Conservation (phyloP, 2,888 invertebrate species). For the Galeruca laticollis region DNA sequence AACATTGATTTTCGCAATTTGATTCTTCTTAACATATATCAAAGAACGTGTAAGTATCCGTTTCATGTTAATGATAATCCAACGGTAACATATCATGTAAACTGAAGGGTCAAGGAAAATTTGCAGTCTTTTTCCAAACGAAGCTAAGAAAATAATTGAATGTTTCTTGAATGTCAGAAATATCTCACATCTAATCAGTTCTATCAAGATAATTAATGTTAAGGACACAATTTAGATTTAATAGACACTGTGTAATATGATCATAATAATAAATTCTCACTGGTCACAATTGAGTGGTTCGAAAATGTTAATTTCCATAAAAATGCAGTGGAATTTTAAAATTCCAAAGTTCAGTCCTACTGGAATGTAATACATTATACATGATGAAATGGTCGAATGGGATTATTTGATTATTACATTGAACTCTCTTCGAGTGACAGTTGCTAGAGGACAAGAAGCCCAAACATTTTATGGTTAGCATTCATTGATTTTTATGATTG, state of each 20-base stretch:
- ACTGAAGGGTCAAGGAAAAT: constrained; percentile 17
- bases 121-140: constrained; percentile 6
- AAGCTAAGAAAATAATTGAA: constrained; percentile 31
- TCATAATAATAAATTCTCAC: too few species aligned
- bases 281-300: too few species aligned
- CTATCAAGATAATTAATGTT: constrained; percentile 28
- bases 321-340: too few species aligned
- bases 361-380: too few species aligned
- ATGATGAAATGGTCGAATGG: too few species aligned
- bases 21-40: not conserved
- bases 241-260: constrained; percentile 4
- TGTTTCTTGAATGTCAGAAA: constrained; percentile 33
- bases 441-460: too few species aligned
- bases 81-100: constrained; percentile 10
- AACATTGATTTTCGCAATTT: constrained; percentile 9
- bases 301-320: too few species aligned
- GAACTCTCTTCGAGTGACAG: too few species aligned
- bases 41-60: constrained; percentile 7
- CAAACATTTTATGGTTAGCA: too few species aligned
- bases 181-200: constrained; percentile 33
- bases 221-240: constrained; percentile 29
- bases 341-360: too few species aligned
- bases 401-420: too few species aligned
- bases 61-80: constrained; percentile 8
- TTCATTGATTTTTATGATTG: too few species aligned